These are phyloP conservation scores for Anguilla japonica DNA, from an alignment of 2,113 vertebrate genomes.

Conservation along the genomic window DNA sequence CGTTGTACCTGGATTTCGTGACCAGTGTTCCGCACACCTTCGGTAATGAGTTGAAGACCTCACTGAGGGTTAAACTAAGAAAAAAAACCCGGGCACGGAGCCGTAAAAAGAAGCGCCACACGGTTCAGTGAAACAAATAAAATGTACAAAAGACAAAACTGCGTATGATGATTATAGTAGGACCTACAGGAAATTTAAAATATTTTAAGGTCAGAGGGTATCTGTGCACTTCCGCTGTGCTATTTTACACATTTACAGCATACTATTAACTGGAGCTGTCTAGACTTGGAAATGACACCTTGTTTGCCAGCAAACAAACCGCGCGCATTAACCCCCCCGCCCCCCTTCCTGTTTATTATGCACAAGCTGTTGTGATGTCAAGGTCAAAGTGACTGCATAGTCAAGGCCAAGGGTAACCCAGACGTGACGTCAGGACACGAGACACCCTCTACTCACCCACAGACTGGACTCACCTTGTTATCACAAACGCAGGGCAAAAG, in stretches of 20 bases:
- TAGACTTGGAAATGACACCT: constrained; percentile 75
- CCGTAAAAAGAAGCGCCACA: not conserved
- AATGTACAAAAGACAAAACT: not conserved
- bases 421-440: constrained; percentile 51
- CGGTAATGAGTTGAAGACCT: constrained; percentile 1
- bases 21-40: constrained; percentile 29
- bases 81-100: not conserved
- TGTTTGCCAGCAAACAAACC: constrained; percentile 73
- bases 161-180: not conserved
- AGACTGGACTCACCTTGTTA: not conserved
- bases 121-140: not conserved
- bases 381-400: constrained; percentile 78
- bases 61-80: not conserved
- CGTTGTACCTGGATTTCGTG: constrained; percentile 34
- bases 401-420: constrained; percentile 81
- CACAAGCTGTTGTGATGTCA: constrained; percentile 70
- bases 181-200: not conserved
- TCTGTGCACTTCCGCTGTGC: constrained; percentile 10
- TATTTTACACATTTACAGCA: constrained; percentile 70
- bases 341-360: constrained; percentile 38
- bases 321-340: constrained; percentile 27
- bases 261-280: constrained; percentile 71
- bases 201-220: not conserved
- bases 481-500: not conserved
- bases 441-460: not conserved